Percentiles rank a stretch among this genome's conserved stretches.
Evolutionary conservation across 2,888 invertebrate species (phyloP).

Genomic region (Idaea biselata): DNA sequence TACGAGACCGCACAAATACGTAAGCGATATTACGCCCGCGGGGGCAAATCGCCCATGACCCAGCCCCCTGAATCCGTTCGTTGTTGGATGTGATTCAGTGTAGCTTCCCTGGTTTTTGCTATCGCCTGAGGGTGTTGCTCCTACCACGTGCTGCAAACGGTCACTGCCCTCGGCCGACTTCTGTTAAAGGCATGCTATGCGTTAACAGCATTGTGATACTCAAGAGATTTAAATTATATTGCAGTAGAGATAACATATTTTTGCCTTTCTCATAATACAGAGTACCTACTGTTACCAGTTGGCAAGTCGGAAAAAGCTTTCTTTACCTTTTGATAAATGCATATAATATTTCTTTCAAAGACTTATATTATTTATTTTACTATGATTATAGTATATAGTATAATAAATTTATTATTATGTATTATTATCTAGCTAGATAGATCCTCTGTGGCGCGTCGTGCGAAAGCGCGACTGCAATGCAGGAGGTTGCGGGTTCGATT

Average conservation of each 20-base stretch:
- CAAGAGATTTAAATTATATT: background rate
- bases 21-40: background rate
- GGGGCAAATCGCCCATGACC: conserved; percentile 2
- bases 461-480: no score
- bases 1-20: background rate
- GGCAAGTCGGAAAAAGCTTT: no score
- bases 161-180: conserved; percentile 60
- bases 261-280: no score
- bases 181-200: conserved; percentile 66
- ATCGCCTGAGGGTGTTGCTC: conserved; percentile 58
- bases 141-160: conserved; percentile 61
- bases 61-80: conserved; percentile 17
- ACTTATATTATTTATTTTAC: no score
- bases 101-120: conserved; percentile 63
- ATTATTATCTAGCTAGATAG: no score
- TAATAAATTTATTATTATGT: no score
- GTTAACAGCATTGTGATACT: conserved; percentile 42
- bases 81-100: conserved; percentile 50
- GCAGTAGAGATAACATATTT: background rate
- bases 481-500: no score
- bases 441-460: no score
- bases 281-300: no score
- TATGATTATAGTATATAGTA: no score
- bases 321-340: no score
- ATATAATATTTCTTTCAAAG: no score